Base-by-base conservation (phyloP, 2,888 invertebrate species). In the Drosophila robusta region DNA sequence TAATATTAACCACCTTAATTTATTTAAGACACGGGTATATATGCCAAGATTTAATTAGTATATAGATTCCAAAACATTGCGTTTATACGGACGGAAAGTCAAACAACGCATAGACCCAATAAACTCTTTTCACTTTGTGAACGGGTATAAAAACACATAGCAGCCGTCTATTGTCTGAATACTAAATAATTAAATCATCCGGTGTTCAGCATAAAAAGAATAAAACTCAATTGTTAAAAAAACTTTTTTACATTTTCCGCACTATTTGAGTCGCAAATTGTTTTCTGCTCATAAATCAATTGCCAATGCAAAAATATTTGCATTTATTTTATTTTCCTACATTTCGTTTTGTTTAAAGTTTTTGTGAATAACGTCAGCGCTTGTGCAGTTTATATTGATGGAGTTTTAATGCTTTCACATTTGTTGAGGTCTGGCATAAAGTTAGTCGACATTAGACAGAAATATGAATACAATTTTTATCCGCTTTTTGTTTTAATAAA, bases 281-380 rank as follows among this genome's bases (percentile, higher is more conserved):
- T 75, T 87, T 78, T 67, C 58, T 41, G 84, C 80, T 60, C 70
- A 85, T 72, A 70, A 88, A 88, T 86, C 89, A 86, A 86, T 86
- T 68, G 71, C 58, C 66, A 60, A 60, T 77, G 68, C 44, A 52
- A 61, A 64, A 61, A 60, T 56, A 52, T 58, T 71, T 60, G 55
- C 56, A 60, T 62, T 52, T 54, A 24, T 34, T 46, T 47, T 61
- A 32, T 62, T 44, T 45, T n/a, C 18, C 16, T 51, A 42, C 32
- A 39, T 32, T 14, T 54, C 50, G 51, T 57, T 63, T 62, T 61
- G 29, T 42, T 22, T 38, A 58, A 50, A 49, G 54, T 57, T 71
- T 44, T 29, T 12, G 32, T 24, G 9, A 26, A 29, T 44, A 8
- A 22, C 9, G 11, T 26, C 14, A 54, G 8, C n/a, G 18, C 9